Base-by-base conservation (phyloP, 2,113 vertebrate species). In the Chionodraco myersi region DNA sequence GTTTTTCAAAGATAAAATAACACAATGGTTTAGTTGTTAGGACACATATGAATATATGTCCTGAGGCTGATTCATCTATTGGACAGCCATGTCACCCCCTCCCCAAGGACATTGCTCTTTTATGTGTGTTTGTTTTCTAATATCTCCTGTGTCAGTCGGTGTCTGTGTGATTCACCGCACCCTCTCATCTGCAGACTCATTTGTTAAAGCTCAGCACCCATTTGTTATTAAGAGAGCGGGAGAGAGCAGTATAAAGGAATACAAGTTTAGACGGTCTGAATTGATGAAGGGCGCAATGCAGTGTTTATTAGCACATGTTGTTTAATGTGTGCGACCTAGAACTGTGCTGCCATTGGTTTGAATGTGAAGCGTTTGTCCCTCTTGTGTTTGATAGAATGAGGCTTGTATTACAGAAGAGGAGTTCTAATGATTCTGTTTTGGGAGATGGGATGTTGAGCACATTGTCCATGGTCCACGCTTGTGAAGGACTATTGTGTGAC, bases 111-210 rank as follows among this genome's bases (percentile, higher is more conserved):
- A 58, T 67, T 86, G 76, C 59, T 85, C 72, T 41, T 78, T 77
- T 68, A 6, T 49, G 21, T 83, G 47, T 58, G 36, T 77, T 72
- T 79, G 49, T 76, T 72, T 76, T 84, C 36, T 36, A 26, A 83
- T 83, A 41, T 72, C 52, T 14, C 57, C 34, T 47, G 36, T 53
- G 18, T 47, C 41, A 74, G 91, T 80, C 68, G 85, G 82, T 74
- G 72, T 69, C 83, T 23, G 58, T 21, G 47, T 87, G 88, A 92
- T 84, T 91, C 85, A 92, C 86, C 79, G 59, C 34, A 66, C 67
- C 63, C 80, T 79, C 76, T 90, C 73, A 83, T 90, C 80, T 68
- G 67, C 77, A 76, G 72, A 79, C 68, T 82, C 49, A 89, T 90
- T 85, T 73, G 76, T 87, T 82, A 81, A 82, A 74, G 65, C 84